phyloP scores from a whole-genome alignment of 2,888 invertebrate species.

The Spisula subtruncata region DNA sequence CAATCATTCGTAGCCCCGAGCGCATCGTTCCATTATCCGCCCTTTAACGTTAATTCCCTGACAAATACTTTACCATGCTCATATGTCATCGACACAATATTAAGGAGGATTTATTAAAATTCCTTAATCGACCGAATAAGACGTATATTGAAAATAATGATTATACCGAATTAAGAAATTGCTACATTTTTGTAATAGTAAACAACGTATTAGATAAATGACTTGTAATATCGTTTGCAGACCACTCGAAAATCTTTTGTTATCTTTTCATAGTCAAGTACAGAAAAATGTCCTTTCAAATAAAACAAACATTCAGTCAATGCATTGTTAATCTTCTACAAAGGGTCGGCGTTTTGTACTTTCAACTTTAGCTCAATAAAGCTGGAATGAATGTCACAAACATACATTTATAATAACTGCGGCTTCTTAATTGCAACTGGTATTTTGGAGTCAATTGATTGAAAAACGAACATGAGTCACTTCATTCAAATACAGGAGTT shows the following conservation, averaged over 20 bases:
- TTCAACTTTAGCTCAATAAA: not conserved
- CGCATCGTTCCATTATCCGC: not conserved
- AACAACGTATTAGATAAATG: not conserved
- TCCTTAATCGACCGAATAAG: not conserved
- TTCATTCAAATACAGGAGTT: not conserved
- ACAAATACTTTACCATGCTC: not conserved
- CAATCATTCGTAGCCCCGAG: no score
- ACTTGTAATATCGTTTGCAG: not conserved
- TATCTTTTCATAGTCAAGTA: not conserved
- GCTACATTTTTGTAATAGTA: not conserved
- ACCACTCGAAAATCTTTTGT: conserved; percentile 3
- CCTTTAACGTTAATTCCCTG: not conserved
- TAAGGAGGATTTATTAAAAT: not conserved
- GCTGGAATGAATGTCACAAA: not conserved
- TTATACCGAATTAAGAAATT: not conserved
- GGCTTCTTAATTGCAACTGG: no score
- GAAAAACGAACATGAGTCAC: no score
- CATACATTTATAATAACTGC: no score
- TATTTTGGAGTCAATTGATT: no score
- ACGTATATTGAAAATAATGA: not conserved
- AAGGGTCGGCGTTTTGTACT: not conserved
- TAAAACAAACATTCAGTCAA: not conserved
- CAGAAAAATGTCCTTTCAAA: not conserved
- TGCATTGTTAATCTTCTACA: not conserved
- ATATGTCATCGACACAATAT: not conserved